Evolutionary conservation across 2,113 vertebrate genomes (phyloP).

Genomic region (Trochalopteron elliotii): DNA sequence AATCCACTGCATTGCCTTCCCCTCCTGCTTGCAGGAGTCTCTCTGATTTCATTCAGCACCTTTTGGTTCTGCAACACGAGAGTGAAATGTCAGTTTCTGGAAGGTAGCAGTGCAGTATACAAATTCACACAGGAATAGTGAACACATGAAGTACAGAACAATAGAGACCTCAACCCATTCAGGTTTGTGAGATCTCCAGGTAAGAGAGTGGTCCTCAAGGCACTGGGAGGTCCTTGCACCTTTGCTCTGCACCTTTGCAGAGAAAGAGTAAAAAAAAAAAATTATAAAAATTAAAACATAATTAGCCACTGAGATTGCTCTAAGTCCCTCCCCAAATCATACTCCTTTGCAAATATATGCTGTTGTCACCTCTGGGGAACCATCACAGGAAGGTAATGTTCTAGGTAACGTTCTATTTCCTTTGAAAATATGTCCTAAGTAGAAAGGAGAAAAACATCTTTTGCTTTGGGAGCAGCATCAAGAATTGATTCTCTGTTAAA

Average conservation of each 20-base stretch:
- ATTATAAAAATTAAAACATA: background rate
- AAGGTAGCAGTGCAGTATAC: background rate
- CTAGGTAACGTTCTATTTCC: background rate
- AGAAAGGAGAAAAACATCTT: background rate
- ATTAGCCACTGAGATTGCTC: background rate
- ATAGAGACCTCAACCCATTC: background rate
- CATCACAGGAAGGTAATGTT: background rate
- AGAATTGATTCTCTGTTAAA: background rate
- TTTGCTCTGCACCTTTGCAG: background rate
- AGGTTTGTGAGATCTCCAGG: background rate
- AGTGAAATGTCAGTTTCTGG: background rate
- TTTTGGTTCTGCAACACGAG: background rate
- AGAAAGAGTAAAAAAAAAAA: background rate
- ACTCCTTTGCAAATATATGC: background rate
- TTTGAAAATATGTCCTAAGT: background rate
- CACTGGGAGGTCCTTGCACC: background rate
- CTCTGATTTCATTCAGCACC: background rate
- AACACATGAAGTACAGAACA: background rate
- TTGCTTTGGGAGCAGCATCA: background rate
- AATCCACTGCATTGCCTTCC: background rate
- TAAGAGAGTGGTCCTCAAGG: background rate
- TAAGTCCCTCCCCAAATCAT: background rate
- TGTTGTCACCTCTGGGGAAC: background rate
- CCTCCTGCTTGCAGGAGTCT: background rate
- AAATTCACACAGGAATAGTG: background rate